Evolutionary conservation across 1,140 invertebrate genomes (phyloP), one percentile per base, ranked within the genome.

Genomic region (Heliconius hewitsoni): DNA sequence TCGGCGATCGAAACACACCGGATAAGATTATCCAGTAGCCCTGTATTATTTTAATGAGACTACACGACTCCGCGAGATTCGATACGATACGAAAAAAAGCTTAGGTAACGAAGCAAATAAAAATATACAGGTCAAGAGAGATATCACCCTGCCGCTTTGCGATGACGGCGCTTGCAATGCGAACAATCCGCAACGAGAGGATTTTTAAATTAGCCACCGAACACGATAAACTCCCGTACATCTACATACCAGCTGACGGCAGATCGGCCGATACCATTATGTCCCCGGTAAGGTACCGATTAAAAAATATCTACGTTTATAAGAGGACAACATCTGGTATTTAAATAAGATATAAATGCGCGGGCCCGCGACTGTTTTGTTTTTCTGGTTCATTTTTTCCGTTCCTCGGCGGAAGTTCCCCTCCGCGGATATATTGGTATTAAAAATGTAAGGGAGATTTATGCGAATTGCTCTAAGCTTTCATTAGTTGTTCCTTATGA

Each of bases 31-130:
- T 94, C 92, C 93, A 84, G 92, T 94, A 93, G 93, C 92, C 86
- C 88, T 90, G 93, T 93, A 93, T 94, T 94, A 93, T 93, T 94
- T 94, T 94, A 94, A 94, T 94, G 93, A 94, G 93, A 93, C 92
- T 92, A 93, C 92, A 93, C 93, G 89, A 93, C 90, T 93, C 90
- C 86, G 81, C 82, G 89, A 93, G 92, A 94, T 93, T 88, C 90
- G 85, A 89, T 89, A 85, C 91, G 93, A 93, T 94, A 93, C 87
- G 85, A 90, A 88, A 89, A 30, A 76, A 93, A 91, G 88, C 91
- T 91, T 93, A 94, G 91, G 92, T 92, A 94, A 93, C 91, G 89
- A 94, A 91, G 88, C 81, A 84, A 91, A 94, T 93, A 93, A 94
- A 91, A 90, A 91, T 90, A 87, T 91, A 87, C 90, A 83, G 91